A percentile compares a stretch with the other conserved stretches of the same genome.
Conservation (phyloP, 1,140 invertebrate genomes). For the Zaprionus kolodkinae region DNA sequence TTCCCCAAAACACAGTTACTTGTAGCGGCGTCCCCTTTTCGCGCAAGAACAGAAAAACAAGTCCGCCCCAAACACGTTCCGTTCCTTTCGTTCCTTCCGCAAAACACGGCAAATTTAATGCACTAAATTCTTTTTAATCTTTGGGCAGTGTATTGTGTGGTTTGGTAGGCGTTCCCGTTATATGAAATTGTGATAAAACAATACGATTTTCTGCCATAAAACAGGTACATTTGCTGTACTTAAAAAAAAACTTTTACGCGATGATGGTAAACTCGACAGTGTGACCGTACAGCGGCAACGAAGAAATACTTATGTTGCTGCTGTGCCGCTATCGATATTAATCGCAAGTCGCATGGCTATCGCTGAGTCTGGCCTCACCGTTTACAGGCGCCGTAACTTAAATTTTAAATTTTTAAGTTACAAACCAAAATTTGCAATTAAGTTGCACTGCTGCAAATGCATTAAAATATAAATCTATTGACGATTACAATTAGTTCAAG, state of each 20-base stretch:
- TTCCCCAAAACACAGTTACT: conserved; percentile 61
- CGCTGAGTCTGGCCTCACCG: background rate
- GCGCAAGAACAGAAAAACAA: conserved; percentile 55
- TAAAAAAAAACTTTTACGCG: conserved; percentile 38
- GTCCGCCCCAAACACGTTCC: conserved; percentile 70
- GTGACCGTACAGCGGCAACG: conserved; percentile 2
- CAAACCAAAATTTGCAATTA: background rate
- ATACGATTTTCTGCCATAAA: conserved; percentile 37
- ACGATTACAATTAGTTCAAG: background rate
- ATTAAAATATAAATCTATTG: background rate
- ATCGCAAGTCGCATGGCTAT: background rate
- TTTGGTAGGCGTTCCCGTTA: conserved; percentile 13
- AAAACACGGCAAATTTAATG: conserved; percentile 19
- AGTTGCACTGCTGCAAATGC: background rate
- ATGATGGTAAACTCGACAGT: conserved; percentile 31
- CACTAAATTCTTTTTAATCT: conserved; percentile 3
- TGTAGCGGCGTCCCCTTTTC: conserved; percentile 55
- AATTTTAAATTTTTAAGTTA: background rate
- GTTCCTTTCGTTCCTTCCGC: conserved; percentile 54
- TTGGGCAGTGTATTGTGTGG: conserved; percentile 20
- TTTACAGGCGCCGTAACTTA: background rate
- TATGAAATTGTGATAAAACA: conserved; percentile 20
- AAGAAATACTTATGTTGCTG: background rate
- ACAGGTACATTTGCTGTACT: conserved; percentile 42
- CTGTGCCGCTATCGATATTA: conserved; percentile 4